Evolutionary conservation across 2,797 vertebrate genomes (phyloP).

Genomic region (Molossus molossus): DNA sequence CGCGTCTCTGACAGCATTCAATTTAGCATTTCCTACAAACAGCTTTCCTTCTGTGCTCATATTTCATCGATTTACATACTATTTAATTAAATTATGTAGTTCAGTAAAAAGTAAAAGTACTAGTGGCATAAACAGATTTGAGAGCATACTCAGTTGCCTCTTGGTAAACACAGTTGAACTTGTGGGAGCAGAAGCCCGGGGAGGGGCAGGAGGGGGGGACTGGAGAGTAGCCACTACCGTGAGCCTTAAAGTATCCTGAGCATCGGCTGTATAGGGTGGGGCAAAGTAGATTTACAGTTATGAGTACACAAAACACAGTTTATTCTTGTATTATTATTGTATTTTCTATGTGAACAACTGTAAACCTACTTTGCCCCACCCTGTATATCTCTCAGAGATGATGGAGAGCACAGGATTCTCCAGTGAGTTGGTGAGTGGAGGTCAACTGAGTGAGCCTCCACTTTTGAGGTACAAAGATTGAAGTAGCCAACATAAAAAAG

Average conservation of each 20-base stretch:
- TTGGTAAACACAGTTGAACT: not conserved
- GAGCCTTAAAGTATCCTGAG: not conserved
- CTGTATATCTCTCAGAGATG: not conserved
- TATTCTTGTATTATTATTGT: no score
- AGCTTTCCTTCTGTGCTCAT: not conserved
- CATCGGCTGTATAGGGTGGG: not conserved
- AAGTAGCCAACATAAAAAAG: not conserved
- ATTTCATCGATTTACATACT: not conserved
- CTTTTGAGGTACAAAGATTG: not conserved
- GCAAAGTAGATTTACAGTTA: no score
- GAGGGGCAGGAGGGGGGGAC: no score
- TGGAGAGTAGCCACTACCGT: not conserved
- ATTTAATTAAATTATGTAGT: constrained; percentile 42
- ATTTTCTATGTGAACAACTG: no score
- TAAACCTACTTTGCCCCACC: no score
- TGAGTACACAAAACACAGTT: no score
- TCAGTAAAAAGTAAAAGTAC: not conserved
- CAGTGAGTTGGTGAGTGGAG: not conserved
- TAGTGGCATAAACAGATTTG: not conserved
- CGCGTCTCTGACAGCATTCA: not conserved
- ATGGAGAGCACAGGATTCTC: not conserved
- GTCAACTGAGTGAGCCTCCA: not conserved
- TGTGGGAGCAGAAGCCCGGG: not conserved
- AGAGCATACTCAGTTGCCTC: not conserved
- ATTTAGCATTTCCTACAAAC: not conserved